Evolutionary conservation across 2,113 vertebrate genomes (phyloP).

Genomic region (Amphilophus citrinellus): DNA sequence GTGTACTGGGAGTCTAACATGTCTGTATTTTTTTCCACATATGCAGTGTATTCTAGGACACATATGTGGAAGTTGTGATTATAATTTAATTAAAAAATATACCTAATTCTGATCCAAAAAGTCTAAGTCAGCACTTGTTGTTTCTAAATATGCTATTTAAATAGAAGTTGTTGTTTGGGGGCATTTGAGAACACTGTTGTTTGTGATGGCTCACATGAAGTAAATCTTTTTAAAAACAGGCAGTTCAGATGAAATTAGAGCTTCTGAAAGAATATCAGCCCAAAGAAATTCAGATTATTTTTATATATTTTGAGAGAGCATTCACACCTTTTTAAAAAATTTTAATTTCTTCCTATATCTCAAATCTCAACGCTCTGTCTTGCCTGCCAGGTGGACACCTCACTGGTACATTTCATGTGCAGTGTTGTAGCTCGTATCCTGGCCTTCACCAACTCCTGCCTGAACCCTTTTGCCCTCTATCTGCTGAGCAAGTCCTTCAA

Average conservation of each 20-base stretch:
- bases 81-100: too few relatives aligned
- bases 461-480: constrained; percentile 97
- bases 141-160: background rate
- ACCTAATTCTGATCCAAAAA: too few relatives aligned
- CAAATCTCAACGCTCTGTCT: background rate
- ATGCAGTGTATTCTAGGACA: too few relatives aligned
- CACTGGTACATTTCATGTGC: constrained; percentile 88
- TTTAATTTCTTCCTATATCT: background rate
- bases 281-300: background rate
- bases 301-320: background rate
- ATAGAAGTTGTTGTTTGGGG: background rate
- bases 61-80: too few relatives aligned
- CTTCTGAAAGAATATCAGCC: background rate
- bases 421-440: constrained; percentile 91
- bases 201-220: background rate
- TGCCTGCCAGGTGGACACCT: constrained; percentile 88
- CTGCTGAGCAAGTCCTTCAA: constrained; percentile 94
- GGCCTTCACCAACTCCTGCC: constrained; percentile 95
- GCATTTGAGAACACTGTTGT: background rate
- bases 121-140: fast-evolving
- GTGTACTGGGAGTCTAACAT: background rate
- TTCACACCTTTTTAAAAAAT: background rate
- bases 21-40: background rate
- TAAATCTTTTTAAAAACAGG: background rate
- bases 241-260: background rate